Percentiles rank a stretch among this genome's conserved stretches.
phyloP scores from a whole-genome alignment of 2,888 invertebrate species.

The Tenthredo distinguenda region DNA sequence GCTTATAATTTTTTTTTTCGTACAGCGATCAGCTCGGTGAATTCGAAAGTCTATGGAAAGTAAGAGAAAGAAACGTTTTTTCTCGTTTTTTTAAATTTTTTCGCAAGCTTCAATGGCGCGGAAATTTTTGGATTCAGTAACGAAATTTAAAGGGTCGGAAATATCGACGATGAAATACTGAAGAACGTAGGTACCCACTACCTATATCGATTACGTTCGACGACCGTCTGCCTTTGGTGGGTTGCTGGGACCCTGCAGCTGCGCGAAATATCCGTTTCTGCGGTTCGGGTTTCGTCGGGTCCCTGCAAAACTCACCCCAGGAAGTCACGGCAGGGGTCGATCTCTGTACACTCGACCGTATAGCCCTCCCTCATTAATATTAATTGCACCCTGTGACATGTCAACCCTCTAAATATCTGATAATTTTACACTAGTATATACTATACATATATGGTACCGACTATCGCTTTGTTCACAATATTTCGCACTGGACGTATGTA shows the following conservation, averaged over 20 bases:
- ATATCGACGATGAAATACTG: not conserved
- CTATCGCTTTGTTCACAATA: not conserved
- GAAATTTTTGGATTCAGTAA: conserved; percentile 21
- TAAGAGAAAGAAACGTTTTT: not conserved
- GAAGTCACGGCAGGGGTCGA: conserved; percentile 47
- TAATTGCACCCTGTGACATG: conserved; percentile 64
- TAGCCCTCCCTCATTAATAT: conserved; percentile 62
- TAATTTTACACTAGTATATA: conserved; percentile 52
- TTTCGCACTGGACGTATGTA: too few species aligned
- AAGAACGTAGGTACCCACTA: conserved; percentile 4
- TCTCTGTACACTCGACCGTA: conserved; percentile 10
- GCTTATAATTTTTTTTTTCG: too few species aligned
- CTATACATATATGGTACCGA: not conserved
- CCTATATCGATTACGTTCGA: conserved; percentile 40
- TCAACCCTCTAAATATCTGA: conserved; percentile 64
- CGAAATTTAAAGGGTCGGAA: not conserved
- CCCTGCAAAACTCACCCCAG: conserved; percentile 45
- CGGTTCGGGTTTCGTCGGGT: conserved; percentile 44
- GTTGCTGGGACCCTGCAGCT: conserved; percentile 44
- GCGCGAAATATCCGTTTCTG: conserved; percentile 46
- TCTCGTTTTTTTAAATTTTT: conserved; percentile 12
- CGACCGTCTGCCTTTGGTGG: conserved; percentile 29
- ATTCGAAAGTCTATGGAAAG: too few species aligned
- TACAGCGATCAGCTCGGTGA: too few species aligned
- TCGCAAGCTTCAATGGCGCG: not conserved